Base-by-base conservation (phyloP, 2,797 vertebrate species). In the Gobio occitaniae region DNA sequence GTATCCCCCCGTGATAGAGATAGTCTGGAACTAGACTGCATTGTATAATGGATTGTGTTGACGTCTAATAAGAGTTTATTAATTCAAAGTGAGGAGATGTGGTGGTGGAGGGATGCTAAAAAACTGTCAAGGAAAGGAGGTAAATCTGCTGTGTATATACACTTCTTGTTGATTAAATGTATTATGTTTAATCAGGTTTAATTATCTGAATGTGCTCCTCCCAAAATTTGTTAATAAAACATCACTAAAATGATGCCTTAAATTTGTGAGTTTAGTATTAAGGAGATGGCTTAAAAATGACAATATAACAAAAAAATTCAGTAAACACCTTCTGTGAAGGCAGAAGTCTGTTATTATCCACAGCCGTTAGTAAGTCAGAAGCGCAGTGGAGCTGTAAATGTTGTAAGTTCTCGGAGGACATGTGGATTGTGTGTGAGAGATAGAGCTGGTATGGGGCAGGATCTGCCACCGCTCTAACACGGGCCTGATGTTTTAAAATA, bases 401-500 rank as follows among this genome's bases (percentile, higher is more conserved):
- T n/a, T 89, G 88, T 92, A 90, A 89, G 48, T 87, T 86, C n/a
- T 56, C 81, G 44, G 0, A 48, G 86, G 89, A 94, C 93, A 87
- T 90, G 92, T 93, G 92, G 93, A 92, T 83, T 91, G 92, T 94
- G 93, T 94, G 63, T 32, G 66, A 61, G 52, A 70, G 75, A 74
- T 63, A 38, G 80, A 16, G 85, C 25, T 56, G 52, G 86, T 41
- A 21, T 78, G 70, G 61, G 17, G 75, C 69, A 25, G 66, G 78
- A 87, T 88, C 91, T 90, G 90, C 89, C 86, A 89, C 90, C 90
- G 88, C 92, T 93, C 88, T 92, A 83, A 92, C 89, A 84, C 6
- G 72, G 86, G 89, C 90, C 88, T 91, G 90, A 92, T 91, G 91
- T 90, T 92, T 92, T 85, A 89, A 89, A 93, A 91, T 91, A 90